Evolutionary conservation across 2,797 vertebrate genomes (phyloP).

Genomic region (Diplodus sargus): DNA sequence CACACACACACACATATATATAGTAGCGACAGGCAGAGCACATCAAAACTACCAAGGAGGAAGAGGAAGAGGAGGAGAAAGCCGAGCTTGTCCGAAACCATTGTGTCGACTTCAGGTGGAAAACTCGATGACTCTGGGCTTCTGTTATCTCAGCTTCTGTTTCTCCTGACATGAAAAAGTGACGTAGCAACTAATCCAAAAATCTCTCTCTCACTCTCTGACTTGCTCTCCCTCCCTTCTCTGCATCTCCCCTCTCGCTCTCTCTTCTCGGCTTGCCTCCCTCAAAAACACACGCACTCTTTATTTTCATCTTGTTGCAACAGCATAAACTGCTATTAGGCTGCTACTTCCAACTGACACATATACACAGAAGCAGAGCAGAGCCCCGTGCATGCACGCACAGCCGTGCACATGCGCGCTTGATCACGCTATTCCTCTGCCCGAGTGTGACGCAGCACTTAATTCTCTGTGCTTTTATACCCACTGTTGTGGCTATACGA

Average conservation of each 20-base stretch:
- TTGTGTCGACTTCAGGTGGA: slow-evolving; percentile 82
- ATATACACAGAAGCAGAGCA: slow-evolving; percentile 59
- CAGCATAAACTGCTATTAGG: slow-evolving; percentile 88
- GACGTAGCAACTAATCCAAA: slow-evolving; percentile 89
- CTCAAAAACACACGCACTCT: slow-evolving; percentile 64
- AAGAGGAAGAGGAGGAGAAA: slow-evolving; percentile 80
- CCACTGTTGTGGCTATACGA: slow-evolving; percentile 90
- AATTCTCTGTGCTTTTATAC: slow-evolving; percentile 90
- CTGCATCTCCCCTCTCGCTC: slow-evolving; percentile 58
- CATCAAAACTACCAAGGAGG: slow-evolving; percentile 79
- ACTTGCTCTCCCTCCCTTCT: slow-evolving; percentile 83
- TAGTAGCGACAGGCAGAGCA: slow-evolving; percentile 68
- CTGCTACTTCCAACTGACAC: slow-evolving; percentile 84
- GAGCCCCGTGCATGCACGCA: slow-evolving; percentile 58
- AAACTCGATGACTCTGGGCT: slow-evolving; percentile 82
- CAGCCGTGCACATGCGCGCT: slow-evolving; percentile 50
- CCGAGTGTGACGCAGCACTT: slow-evolving; percentile 99
- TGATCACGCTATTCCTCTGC: slow-evolving; percentile 77
- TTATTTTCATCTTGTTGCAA: slow-evolving; percentile 85
- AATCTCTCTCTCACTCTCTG: slow-evolving; percentile 76
- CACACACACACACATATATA: slow-evolving; percentile 41
- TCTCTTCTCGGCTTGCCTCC: slow-evolving; percentile 68
- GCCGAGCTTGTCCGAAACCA: slow-evolving; percentile 76
- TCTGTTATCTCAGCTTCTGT: slow-evolving; percentile 85
- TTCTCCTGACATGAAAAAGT: slow-evolving; percentile 89